phyloP scores from a whole-genome alignment of 1,140 invertebrate genomes.

The Drosophila nebulosa region DNA sequence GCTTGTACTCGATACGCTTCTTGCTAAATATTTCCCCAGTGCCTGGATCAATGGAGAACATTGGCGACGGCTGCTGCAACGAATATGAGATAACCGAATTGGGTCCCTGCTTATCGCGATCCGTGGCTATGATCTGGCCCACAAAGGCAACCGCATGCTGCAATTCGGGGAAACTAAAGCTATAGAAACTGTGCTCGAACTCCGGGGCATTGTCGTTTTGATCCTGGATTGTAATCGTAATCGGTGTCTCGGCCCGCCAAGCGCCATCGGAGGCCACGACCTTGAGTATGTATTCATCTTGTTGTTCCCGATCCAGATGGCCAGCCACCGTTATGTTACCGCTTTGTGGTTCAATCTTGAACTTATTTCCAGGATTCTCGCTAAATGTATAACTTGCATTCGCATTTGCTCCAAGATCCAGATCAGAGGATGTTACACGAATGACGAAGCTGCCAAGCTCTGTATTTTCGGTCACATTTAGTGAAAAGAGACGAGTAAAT shows the following conservation, averaged over 20 bases:
- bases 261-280: constrained; percentile 93
- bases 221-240: constrained; percentile 96
- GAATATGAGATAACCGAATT: constrained; percentile 97
- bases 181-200: constrained; percentile 93
- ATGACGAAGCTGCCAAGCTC: constrained; percentile 96
- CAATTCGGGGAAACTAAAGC: constrained; percentile 94
- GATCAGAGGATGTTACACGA: constrained; percentile 93
- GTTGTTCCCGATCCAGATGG: constrained; percentile 91
- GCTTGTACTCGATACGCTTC: constrained; percentile 89
- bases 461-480: constrained; percentile 97
- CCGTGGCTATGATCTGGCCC: constrained; percentile 93
- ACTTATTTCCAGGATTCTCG: constrained; percentile 93
- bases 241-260: constrained; percentile 92
- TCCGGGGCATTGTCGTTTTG: constrained; percentile 97
- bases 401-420: constrained; percentile 92
- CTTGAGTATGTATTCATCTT: constrained; percentile 95
- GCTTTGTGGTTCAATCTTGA: constrained; percentile 91
- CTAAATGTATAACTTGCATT: constrained; percentile 94
- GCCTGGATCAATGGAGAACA: constrained; percentile 94
- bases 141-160: constrained; percentile 90
- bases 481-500: constrained; percentile 95
- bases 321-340: constrained; percentile 96
- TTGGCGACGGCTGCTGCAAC: constrained; percentile 92
- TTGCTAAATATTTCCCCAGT: constrained; percentile 95
- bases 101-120: constrained; percentile 95